Evolutionary conservation across 2,113 vertebrate species (phyloP), one percentile per base, ranked within the genome.

Genomic region (Rhizomys pruinosus): DNA sequence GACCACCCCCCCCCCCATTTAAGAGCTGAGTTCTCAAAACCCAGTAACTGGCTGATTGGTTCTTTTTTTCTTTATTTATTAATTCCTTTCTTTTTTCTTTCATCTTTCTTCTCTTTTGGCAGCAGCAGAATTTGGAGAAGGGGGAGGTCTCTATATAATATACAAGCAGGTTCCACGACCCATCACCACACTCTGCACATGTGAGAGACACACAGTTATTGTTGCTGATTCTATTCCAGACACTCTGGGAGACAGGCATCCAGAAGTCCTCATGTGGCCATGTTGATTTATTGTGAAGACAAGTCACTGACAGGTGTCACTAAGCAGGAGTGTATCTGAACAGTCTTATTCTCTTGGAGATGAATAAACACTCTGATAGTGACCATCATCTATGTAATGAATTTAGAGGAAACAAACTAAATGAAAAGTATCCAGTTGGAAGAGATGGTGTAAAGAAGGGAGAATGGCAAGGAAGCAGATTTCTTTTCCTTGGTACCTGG

Each of bases 1-100:
- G 25, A 25, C 7, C 16, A 7, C 1, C 27, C 0, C 1, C 27
- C 0, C 13, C 5, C n/a, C 17, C 63, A n/a, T 27, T 47, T 34
- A 23, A 47, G 5, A 81, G 7, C 61, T 76, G 16, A 4, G 55
- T 39, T 68, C n/a, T 52, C 76, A 73, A 66, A 77, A 57, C 13
- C 25, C 61, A 63, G 47, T 27, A 44, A 32, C 16, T 32, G 15
- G 27, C 39, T 90, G 87, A 57, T 29, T 8, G 27, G 29, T 47
- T 84, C 29, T 32, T 34, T 66, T 34, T 66, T 22, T 44, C 71
- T 55, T 32, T 17, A 52, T 69, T 69, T 8, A 32, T 44, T 64
- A 44, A 44, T 12, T 44, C 4, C 57, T 80, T 82, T 66, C 32
- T 64, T 64, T 25, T 68, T 44, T 72, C 68, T 71, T 10, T 78